A percentile compares a stretch with the other conserved stretches of the same genome.
Evolutionary conservation across 2,113 vertebrate species (phyloP).

Genomic region (Oreotrochilus melanogaster): DNA sequence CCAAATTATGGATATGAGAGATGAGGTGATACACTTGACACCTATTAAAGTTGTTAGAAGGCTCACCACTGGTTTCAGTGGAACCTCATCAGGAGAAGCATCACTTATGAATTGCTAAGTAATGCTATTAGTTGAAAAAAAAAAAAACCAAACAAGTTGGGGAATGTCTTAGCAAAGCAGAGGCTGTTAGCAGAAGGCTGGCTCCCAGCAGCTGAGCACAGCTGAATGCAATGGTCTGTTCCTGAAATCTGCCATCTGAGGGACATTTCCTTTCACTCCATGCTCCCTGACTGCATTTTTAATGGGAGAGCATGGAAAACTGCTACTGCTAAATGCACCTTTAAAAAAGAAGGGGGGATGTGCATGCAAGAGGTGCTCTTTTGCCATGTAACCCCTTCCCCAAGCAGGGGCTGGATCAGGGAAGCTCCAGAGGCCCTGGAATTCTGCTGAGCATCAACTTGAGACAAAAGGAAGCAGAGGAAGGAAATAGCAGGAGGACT

Average conservation of each 20-base stretch:
- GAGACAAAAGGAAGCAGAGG: not conserved
- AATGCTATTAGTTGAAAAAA: not conserved
- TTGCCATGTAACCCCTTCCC: not conserved
- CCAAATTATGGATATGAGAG: not conserved
- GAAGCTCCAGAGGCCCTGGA: not conserved
- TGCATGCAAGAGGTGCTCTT: not conserved
- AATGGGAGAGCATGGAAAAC: not conserved
- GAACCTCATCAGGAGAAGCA: not conserved
- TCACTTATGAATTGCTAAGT: not conserved
- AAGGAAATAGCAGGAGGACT: not conserved
- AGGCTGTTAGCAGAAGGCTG: not conserved
- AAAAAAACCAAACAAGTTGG: not conserved
- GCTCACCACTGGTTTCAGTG: not conserved
- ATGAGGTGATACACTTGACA: not conserved
- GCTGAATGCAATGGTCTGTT: fast-evolving
- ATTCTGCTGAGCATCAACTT: not conserved
- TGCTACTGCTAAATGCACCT: not conserved
- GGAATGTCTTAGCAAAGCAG: not conserved
- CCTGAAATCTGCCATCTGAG: not conserved
- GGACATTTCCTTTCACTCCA: not conserved
- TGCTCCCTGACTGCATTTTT: not conserved
- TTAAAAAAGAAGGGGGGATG: not conserved
- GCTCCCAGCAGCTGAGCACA: not conserved
- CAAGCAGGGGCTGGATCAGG: not conserved
- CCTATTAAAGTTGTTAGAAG: not conserved